These are phyloP conservation scores for Gallinago stenura DNA, from an alignment of 2,797 vertebrate species.

Conservation along the genomic window DNA sequence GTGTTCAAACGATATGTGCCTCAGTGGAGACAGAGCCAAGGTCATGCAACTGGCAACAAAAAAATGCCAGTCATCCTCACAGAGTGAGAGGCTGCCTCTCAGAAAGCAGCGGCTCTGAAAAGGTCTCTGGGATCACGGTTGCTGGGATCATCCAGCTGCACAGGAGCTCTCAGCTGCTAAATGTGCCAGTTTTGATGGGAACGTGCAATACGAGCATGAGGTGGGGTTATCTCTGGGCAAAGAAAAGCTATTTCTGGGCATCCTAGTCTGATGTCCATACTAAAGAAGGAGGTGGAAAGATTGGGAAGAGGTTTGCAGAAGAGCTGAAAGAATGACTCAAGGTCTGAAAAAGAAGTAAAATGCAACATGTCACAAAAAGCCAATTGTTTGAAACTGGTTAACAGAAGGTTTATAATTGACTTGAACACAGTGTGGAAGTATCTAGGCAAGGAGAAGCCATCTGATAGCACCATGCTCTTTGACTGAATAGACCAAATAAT, in stretches of 20 bases:
- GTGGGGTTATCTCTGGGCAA: not conserved
- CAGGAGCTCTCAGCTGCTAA: not conserved
- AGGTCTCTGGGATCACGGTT: not conserved
- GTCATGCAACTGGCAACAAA: not conserved
- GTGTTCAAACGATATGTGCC: not conserved
- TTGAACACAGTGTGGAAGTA: not conserved
- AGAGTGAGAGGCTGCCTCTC: not conserved
- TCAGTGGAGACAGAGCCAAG: not conserved
- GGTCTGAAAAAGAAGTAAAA: not conserved
- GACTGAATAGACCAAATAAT: constrained; percentile 7
- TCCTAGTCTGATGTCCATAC: not conserved
- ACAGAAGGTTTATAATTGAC: constrained; percentile 17
- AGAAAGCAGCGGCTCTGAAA: not conserved
- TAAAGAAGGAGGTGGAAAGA: not conserved
- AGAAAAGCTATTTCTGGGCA: not conserved
- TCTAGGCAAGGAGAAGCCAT: constrained; percentile 14
- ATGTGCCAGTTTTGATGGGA: not conserved
- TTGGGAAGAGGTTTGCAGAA: not conserved
- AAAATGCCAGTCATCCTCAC: not conserved
- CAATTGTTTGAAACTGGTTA: not conserved
- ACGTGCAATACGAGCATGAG: not conserved
- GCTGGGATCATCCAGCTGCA: not conserved
- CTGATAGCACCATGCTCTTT: not conserved
- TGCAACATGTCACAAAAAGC: not conserved
- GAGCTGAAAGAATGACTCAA: not conserved